Conservation (phyloP, 1,140 invertebrate genomes). For the Neelides sp. region DNA sequence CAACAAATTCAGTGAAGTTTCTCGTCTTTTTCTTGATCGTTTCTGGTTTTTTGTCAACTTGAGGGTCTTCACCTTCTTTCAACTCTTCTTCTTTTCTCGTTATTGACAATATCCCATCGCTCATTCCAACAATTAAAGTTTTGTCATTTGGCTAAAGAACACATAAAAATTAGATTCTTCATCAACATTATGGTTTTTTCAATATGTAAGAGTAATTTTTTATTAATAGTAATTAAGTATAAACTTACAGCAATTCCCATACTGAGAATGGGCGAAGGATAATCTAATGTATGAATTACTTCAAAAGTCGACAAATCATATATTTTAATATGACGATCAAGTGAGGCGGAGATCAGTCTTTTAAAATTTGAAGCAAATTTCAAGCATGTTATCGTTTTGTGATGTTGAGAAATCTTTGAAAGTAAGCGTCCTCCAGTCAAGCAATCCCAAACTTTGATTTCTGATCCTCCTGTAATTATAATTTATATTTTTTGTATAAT, state of each 20-base stretch:
- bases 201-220: not conserved
- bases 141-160: conserved; percentile 60
- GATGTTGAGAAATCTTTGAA: conserved; percentile 66
- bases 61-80: conserved; percentile 31
- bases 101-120: conserved; percentile 81
- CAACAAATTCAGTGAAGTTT: conserved; percentile 20
- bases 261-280: conserved; percentile 79
- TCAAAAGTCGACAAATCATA: conserved; percentile 79
- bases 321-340: conserved; percentile 89
- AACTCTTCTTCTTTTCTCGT: conserved; percentile 52
- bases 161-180: not conserved
- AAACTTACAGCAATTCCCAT: conserved; percentile 58
- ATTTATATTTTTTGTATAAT: no score
- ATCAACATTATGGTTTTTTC: not conserved
- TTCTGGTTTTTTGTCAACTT: conserved; percentile 34
- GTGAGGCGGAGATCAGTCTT: conserved; percentile 71
- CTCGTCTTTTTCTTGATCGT: conserved; percentile 37
- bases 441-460: conserved; percentile 87
- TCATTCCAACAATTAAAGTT: conserved; percentile 74
- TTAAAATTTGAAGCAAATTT: conserved; percentile 62
- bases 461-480: conserved; percentile 56
- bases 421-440: conserved; percentile 70
- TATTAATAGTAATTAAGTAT: no score
- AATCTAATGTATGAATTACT: conserved; percentile 74
- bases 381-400: conserved; percentile 84